Conservation (phyloP, 2,797 vertebrate genomes). For the Cuniculus paca region DNA sequence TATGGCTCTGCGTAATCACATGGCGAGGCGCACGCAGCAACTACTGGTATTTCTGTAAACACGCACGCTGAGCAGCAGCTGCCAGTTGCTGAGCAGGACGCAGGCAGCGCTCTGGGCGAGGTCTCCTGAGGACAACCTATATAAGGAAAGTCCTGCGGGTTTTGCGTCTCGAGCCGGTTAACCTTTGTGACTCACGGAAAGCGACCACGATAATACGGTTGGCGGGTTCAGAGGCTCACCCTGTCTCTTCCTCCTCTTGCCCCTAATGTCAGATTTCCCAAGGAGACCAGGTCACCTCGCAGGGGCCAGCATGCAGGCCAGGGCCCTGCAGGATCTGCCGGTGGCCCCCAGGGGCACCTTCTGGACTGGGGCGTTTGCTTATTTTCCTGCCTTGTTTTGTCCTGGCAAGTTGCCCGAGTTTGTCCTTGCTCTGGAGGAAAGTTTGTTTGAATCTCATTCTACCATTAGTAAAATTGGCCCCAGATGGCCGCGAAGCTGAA, state of each 20-base stretch:
- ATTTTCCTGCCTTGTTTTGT: neutral
- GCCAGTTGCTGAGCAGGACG: constrained; percentile 77
- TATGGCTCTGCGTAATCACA: neutral
- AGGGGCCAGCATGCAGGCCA: no score
- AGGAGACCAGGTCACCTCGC: neutral
- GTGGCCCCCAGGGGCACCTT: neutral
- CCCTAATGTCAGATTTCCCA: neutral
- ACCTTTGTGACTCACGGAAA: constrained; percentile 84
- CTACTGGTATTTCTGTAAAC: constrained; percentile 82
- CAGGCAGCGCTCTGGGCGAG: constrained; percentile 80
- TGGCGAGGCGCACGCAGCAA: constrained; percentile 51
- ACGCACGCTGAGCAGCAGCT: constrained; percentile 74
- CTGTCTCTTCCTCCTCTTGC: neutral
- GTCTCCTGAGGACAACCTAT: constrained; percentile 85
- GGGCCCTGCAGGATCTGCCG: neutral
- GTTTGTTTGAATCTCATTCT: constrained; percentile 49
- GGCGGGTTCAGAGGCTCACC: constrained; percentile 12
- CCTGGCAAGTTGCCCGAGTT: constrained; percentile 7
- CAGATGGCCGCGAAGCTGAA: neutral
- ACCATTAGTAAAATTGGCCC: constrained; percentile 33
- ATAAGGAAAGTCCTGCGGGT: constrained; percentile 71
- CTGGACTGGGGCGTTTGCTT: neutral
- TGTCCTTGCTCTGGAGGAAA: constrained; percentile 48
- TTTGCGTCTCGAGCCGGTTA: constrained; percentile 75
- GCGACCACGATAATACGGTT: constrained; percentile 70